Evolutionary conservation across 2,113 vertebrate species (phyloP), one percentile per base, ranked within the genome.

Genomic region (Zingel zingel): DNA sequence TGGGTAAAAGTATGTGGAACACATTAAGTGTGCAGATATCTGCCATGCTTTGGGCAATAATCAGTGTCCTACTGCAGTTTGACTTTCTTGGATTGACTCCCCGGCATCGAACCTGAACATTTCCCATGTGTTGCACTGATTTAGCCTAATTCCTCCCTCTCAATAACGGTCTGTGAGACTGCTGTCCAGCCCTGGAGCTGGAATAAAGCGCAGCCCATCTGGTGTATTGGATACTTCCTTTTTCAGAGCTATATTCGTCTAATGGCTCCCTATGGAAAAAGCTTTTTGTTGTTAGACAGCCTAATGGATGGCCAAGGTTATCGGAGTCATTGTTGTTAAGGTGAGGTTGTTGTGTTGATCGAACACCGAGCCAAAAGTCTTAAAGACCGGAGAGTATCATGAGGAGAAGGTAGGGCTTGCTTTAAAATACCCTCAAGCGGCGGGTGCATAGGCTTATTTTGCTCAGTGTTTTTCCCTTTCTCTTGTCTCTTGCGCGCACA

Each of bases 241-340:
- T 91, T 79, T 86, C 89, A 74, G 83, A 88, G 83, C 87, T 91
- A 82, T 87, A 91, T 93, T 61, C 16, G 75, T 88, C 89, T 94
- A 94, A 94, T 92, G 86, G 90, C 86, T 93, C 91, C 93, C 92
- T 45, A 50, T 86, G 92, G 90, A 93, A 86, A 73, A 47, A 16
- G 83, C 88, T 89, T 91, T 43, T 93, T 93, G 90, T 93, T 94
- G 87, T 86, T 56, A 59, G 90, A 91, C 90, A 86, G 82, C 81
- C 86, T 89, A 92, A 93, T 88, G 86, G 88, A 92, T 87, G 84
- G 86, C 88, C 85, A 86, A 92, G 93, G 92, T 93, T 87, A 86
- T 67, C 0, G 50, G 64, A 91, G 91, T 87, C 88, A 79, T 86
- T 86, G 91, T 89, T 89, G 90, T 89, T 88, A 83, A 89, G 88